phyloP scores from a whole-genome alignment of 2,797 vertebrate genomes.

The Galago senegalensis region DNA sequence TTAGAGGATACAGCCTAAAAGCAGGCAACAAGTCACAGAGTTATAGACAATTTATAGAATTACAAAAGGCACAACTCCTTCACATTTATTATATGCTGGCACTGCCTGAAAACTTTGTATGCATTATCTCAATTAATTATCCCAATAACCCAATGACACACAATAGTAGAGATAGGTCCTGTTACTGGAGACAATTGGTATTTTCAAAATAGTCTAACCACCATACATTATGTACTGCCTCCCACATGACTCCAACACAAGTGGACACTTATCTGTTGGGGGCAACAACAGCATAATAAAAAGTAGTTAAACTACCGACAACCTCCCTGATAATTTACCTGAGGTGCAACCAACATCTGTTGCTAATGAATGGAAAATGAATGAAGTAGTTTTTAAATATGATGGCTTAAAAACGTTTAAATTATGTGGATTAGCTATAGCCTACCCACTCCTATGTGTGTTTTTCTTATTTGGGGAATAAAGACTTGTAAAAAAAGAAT shows the following conservation, averaged over 20 bases:
- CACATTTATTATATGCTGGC: background rate
- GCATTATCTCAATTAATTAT: conserved; percentile 34
- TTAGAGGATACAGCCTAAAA: background rate
- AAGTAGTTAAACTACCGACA: background rate
- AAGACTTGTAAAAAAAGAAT: background rate
- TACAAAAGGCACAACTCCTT: background rate
- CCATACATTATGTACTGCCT: background rate
- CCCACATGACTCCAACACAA: background rate
- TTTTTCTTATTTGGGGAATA: background rate
- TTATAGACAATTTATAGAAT: background rate
- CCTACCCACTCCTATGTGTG: background rate
- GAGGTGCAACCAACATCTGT: no score
- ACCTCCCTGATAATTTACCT: background rate
- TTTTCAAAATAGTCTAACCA: background rate
- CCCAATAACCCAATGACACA: background rate
- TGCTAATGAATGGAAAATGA: background rate
- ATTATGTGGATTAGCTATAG: background rate
- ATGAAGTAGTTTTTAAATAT: background rate
- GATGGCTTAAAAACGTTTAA: background rate
- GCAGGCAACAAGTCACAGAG: background rate
- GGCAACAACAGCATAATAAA: background rate
- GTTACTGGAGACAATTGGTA: background rate
- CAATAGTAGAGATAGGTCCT: background rate
- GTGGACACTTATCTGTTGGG: background rate
- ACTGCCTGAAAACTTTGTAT: background rate